A percentile compares a stretch with the other conserved stretches of the same genome.
Evolutionary conservation across 2,797 vertebrate species (phyloP).

Genomic region (Hoplostethus atlanticus): DNA sequence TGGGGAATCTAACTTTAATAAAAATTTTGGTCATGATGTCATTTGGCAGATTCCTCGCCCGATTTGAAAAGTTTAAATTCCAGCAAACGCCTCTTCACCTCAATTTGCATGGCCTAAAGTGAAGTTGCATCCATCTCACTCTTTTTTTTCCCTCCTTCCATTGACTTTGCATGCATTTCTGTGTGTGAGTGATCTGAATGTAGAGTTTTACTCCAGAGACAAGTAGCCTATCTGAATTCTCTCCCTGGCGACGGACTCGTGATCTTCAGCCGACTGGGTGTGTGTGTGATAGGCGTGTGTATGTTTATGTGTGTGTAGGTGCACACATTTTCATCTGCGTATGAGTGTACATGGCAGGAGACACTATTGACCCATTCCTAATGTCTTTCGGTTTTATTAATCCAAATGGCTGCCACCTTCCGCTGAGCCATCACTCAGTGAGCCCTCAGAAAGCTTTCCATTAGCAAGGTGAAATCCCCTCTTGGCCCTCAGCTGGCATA

Average conservation of each 20-base stretch:
- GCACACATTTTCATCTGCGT: constrained; percentile 14
- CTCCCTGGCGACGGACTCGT: not conserved
- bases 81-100: too few relatives aligned
- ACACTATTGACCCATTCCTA: constrained; percentile 36
- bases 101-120: too few relatives aligned
- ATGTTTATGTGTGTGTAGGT: constrained; percentile 21
- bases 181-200: too few relatives aligned
- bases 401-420: constrained; percentile 50
- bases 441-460: constrained; percentile 60
- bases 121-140: too few relatives aligned
- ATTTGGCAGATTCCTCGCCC: too few relatives aligned
- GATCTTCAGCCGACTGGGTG: not conserved
- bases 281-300: constrained; percentile 14
- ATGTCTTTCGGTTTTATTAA: constrained; percentile 58
- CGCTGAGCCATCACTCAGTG: constrained; percentile 49
- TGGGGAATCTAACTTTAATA: too few relatives aligned
- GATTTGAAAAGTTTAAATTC: too few relatives aligned
- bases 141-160: too few relatives aligned
- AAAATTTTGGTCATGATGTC: too few relatives aligned
- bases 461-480: constrained; percentile 64
- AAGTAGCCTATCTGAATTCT: not conserved
- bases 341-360: not conserved
- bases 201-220: not conserved
- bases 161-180: too few relatives aligned
- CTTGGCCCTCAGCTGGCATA: constrained; percentile 50